Evolutionary conservation across 2,797 vertebrate species (phyloP).

Genomic region (Euphonia xanthogaster): DNA sequence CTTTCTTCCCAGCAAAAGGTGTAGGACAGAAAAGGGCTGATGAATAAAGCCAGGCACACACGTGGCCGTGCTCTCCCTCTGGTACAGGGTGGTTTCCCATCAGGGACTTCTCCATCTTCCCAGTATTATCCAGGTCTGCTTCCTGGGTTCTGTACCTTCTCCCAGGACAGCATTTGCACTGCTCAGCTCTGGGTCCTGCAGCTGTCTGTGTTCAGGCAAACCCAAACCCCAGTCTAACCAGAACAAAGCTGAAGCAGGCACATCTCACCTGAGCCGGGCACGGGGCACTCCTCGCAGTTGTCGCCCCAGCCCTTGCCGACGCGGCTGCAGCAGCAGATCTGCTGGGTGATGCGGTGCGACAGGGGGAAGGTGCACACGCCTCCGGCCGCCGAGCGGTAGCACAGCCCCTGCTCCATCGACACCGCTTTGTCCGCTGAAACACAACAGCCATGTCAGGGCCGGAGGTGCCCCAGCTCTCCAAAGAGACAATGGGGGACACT

Average conservation of each 20-base stretch:
- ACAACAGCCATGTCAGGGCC: neutral
- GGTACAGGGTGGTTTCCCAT: neutral
- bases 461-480: neutral
- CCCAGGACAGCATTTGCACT: neutral
- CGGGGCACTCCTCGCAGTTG: conserved; percentile 87
- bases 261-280: conserved; percentile 86
- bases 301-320: conserved; percentile 94
- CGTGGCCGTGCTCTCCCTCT: neutral
- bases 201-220: neutral
- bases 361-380: conserved; percentile 86
- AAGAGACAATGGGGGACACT: neutral
- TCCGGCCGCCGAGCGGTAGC: conserved; percentile 81
- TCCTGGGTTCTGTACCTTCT: neutral
- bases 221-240: neutral
- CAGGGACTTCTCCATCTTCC: neutral
- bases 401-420: conserved; percentile 88
- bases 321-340: conserved; percentile 98
- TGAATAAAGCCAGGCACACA: neutral
- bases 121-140: neutral
- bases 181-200: neutral
- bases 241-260: neutral
- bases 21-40: neutral
- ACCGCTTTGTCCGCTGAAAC: conserved; percentile 84
- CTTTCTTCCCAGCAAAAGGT: neutral
- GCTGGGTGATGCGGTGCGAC: conserved; percentile 90